Base-by-base conservation (phyloP, 2,888 invertebrate genomes). In the Oscheius sp. region DNA sequence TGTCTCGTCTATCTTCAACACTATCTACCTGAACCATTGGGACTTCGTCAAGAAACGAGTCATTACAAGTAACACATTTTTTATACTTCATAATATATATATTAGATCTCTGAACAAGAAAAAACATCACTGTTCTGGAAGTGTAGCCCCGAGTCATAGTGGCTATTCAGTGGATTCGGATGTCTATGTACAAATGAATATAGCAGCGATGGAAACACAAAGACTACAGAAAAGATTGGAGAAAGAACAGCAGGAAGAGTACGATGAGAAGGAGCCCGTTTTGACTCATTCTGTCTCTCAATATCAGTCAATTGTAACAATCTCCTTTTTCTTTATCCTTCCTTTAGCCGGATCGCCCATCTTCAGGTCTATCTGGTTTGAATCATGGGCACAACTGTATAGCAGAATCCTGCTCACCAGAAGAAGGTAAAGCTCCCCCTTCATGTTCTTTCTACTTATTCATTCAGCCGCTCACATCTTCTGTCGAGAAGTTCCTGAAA, bases 21-120 rank as follows among this genome's bases (percentile, higher is more conserved):
- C 36, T 77, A 70, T 33, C 66, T 66, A 12, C 72, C 73, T 2
- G 73, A 75, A 33, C 75, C 68, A 28, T 63, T 77, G 28, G 77
- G 77, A 9, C 70, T 77, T 28, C 74, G 72, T 1, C 73, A 77
- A 24, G 77, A 77, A 36, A 77, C 73, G 1, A 72, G 70, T 36
- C 70, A 70, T 17, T 77, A 77, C 41, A 75, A 73, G 68, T 68
- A n/a, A 33, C 9, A 9, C 47, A 28, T n/a, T 17, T 17, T 24
- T 45, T 41, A 4, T 12, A 41, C 22, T 22, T 51, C 12, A 6
- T 22, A n/a, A 20, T 44, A 12, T 26, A 24, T 56, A 57, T 12
- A 47, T n/a, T 8, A 17, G 26, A 5, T 59, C 5, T 24, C 47
- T 47, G 20, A 47, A 20, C 22, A 12, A 33, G 49, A 62, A 28